Evolutionary conservation across 2,113 vertebrate species (phyloP), one percentile per base, ranked within the genome.

Genomic region (Macquaria ambigua): DNA sequence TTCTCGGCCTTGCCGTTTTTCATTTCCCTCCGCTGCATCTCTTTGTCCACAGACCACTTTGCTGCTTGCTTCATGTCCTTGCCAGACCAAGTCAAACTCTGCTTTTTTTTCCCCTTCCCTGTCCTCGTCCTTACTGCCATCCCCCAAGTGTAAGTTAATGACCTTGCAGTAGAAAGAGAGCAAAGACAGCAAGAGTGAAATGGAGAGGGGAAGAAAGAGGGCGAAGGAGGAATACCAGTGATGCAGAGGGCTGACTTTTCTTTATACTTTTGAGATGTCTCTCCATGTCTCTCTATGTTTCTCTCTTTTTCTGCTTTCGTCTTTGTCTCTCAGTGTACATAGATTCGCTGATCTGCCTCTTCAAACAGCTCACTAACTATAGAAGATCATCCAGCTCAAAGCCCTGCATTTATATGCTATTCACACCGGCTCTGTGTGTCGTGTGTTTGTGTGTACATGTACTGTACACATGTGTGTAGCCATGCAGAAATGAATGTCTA

Each of bases 101-200:
- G 7, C 12, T 52, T 8, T 77, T 55, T 81, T 67, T 41, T 25
- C 74, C 56, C 37, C n/a, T 8, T 59, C 8, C 55, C 48, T 61
- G 81, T 58, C 75, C 66, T 84, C 34, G 5, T 87, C 81, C 75
- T 73, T 7, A 25, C 56, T 59, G 48, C 64, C 77, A 72, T 48
- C 80, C 62, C 48, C 63, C 28, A 43, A 70, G 56, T 85, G 79
- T 56, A 66, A 74, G 71, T 82, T 85, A 76, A 79, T 87, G 84
- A 85, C 90, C 63, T 81, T 85, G 80, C 77, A 63, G 87, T 11
- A 62, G 43, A 87, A 74, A 34, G 75, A 85, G 67, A 81, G 72
- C 55, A 82, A 87, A 89, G 78, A 73, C 74, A 39, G 74, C n/a
- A n/a, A 62, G 21, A 63, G 74, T 46, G 72, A 64, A 78, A 69